Conservation (phyloP, 2,113 vertebrate genomes). For the Falcunculus frontatus region DNA sequence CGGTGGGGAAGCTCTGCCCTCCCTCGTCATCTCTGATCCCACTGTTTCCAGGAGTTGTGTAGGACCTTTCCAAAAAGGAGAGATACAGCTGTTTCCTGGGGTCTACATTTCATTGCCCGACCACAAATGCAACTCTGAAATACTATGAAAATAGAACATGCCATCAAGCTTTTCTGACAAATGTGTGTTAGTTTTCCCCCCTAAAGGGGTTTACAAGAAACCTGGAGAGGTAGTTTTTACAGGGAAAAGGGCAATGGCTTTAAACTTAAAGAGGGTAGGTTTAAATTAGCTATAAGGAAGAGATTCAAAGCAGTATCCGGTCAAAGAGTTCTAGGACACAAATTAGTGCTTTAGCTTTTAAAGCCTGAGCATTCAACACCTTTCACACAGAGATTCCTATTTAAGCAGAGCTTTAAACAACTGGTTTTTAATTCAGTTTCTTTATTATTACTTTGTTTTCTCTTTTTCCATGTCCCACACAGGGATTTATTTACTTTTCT, state of each 20-base stretch:
- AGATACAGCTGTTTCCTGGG: not conserved
- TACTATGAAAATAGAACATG: not conserved
- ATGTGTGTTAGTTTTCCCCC: not conserved
- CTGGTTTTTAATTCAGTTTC: not conserved
- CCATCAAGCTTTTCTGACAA: not conserved
- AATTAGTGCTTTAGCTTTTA: not conserved
- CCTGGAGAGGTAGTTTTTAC: not conserved
- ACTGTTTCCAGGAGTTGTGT: rapidly evolving
- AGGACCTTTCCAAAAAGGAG: not conserved
- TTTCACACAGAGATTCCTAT: not conserved
- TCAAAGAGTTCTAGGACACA: not conserved
- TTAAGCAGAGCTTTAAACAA: not conserved
- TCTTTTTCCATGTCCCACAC: not conserved
- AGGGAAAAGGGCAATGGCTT: not conserved
- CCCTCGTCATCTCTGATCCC: not conserved
- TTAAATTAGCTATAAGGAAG: not conserved
- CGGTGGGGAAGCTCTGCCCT: not conserved
- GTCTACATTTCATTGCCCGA: rapidly evolving
- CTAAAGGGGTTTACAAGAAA: not conserved
- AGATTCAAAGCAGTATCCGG: not conserved
- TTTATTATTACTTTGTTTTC: not conserved
- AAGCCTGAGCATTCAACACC: not conserved
- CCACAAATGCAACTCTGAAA: not conserved
- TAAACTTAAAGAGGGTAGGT: not conserved
- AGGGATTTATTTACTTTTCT: not conserved